phyloP scores from a whole-genome alignment of 2,797 vertebrate species.

The Pipistrellus kuhlii region DNA sequence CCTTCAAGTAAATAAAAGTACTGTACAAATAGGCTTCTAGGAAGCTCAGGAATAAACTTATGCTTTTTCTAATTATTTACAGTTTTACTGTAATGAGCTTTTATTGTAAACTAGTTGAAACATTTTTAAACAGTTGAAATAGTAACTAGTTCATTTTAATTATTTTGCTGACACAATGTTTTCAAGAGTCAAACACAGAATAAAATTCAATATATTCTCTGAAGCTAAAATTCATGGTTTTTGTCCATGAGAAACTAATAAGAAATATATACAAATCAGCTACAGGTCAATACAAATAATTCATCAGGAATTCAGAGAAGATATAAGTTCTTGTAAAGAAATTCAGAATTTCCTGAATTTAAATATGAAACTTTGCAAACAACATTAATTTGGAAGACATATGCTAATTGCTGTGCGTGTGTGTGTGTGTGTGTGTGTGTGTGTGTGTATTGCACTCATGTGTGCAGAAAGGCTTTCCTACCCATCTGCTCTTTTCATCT shows the following conservation, averaged over 20 bases:
- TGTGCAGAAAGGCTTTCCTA: not conserved
- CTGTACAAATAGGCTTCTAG: not conserved
- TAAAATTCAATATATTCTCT: conserved; percentile 21
- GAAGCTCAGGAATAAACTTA: not conserved
- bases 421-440: too few species aligned
- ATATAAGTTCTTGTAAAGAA: not conserved
- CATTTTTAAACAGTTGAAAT: not conserved
- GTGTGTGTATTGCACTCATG: not conserved
- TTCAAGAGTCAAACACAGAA: not conserved
- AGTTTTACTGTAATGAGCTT: not conserved
- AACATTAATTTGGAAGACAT: not conserved
- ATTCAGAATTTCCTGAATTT: not conserved
- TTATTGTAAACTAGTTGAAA: not conserved
- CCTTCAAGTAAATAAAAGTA: not conserved
- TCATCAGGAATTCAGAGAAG: not conserved
- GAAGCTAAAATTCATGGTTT: not conserved
- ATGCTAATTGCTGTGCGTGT: not conserved
- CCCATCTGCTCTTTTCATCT: not conserved
- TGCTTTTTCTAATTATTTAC: not conserved
- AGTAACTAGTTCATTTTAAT: not conserved
- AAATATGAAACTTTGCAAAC: not conserved
- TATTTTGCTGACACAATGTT: not conserved
- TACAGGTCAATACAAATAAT: not conserved
- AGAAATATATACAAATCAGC: not conserved
- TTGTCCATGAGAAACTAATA: not conserved